Evolutionary conservation across 2,113 vertebrate species (phyloP).

Genomic region (Melanostigma gelatinosum): DNA sequence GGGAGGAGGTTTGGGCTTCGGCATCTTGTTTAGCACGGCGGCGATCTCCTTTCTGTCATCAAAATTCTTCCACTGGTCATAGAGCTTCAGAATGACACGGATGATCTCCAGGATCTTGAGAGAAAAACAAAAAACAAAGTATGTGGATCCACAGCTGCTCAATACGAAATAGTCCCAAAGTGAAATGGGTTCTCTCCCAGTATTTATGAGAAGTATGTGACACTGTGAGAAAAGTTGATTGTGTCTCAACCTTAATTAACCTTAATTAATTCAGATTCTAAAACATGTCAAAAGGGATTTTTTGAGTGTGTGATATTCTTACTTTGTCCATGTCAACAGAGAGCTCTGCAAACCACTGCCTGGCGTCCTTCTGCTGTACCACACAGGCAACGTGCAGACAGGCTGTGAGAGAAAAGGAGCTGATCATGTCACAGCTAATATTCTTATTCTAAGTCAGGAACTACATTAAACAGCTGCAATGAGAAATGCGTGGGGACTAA

Average conservation of each 20-base stretch:
- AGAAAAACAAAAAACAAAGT: background rate
- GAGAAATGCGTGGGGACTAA: slow-evolving; percentile 15
- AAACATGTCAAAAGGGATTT: background rate
- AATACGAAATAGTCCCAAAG: background rate
- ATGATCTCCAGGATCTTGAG: slow-evolving; percentile 98
- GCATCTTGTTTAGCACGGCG: slow-evolving; percentile 97
- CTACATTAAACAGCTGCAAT: slow-evolving; percentile 14
- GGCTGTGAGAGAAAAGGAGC: slow-evolving; percentile 79
- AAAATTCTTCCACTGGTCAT: slow-evolving; percentile 99
- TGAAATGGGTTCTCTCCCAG: background rate
- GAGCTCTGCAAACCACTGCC: slow-evolving; percentile 98
- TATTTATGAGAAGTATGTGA: background rate
- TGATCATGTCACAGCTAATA: slow-evolving; percentile 20
- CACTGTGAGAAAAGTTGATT: background rate
- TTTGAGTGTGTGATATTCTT: slow-evolving; percentile 24
- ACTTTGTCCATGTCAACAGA: slow-evolving; percentile 99
- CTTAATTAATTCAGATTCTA: background rate
- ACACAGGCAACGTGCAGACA: slow-evolving; percentile 98
- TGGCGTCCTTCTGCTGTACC: slow-evolving; percentile 98
- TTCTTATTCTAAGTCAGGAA: slow-evolving; percentile 26
- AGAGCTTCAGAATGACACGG: slow-evolving; percentile 97
- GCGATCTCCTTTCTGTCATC: slow-evolving; percentile 98
- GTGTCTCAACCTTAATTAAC: background rate
- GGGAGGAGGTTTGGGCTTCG: slow-evolving; percentile 98
- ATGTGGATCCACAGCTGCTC: background rate